Percentiles rank a stretch among this genome's conserved stretches.
Evolutionary conservation across 2,113 vertebrate genomes (phyloP).

Genomic region (Vidua macroura): DNA sequence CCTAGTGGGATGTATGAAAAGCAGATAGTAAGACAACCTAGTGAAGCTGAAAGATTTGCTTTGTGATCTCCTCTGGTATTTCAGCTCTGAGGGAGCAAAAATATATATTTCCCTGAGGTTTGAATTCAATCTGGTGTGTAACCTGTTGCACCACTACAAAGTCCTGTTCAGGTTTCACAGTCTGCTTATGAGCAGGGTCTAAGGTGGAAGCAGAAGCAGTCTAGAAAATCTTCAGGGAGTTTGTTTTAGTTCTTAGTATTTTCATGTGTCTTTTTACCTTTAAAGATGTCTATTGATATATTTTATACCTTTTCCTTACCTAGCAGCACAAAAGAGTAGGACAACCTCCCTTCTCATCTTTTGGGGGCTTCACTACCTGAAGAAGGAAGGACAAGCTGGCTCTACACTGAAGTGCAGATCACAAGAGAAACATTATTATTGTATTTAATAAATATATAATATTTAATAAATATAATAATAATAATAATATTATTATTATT

Average conservation of each 20-base stretch:
- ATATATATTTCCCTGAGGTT: neutral
- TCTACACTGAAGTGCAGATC: neutral
- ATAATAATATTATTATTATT: no score
- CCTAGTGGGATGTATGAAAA: neutral
- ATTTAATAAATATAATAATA: no score
- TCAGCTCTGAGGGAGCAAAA: neutral
- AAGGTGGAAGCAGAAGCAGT: neutral
- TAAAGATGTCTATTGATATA: neutral
- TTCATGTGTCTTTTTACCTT: neutral
- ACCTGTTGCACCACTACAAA: neutral
- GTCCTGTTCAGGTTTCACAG: neutral
- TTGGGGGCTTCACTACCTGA: neutral
- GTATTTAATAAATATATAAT: no score
- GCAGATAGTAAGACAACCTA: neutral
- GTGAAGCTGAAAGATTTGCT: neutral
- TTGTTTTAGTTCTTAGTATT: neutral
- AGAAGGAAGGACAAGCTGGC: neutral
- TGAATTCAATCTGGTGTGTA: neutral
- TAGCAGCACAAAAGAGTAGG: neutral
- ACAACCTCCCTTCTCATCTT: neutral
- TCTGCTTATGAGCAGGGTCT: neutral
- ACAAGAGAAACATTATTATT: neutral
- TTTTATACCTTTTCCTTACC: neutral
- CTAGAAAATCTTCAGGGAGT: neutral
- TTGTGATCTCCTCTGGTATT: neutral